phyloP scores from a whole-genome alignment of 92 coral and sea anemone genomes.

The Palythoa heliodiscus region DNA sequence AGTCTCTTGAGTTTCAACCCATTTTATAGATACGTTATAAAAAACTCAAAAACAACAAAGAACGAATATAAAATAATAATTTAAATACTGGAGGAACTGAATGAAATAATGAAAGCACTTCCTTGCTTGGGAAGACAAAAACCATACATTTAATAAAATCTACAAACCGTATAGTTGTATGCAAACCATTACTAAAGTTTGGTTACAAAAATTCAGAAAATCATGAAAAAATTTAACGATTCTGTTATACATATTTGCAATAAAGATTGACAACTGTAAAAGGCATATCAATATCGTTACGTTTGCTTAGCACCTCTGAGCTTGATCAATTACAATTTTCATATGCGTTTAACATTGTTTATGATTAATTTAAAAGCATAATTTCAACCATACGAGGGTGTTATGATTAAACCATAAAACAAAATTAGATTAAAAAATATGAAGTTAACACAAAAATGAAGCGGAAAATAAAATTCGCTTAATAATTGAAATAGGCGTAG shows the following conservation, averaged over 20 bases:
- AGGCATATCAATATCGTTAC: background rate
- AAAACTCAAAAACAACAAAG: background rate
- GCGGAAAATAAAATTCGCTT: slow-evolving; percentile 4
- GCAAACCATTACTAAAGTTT: background rate
- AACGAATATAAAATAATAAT: background rate
- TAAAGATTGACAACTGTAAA: background rate
- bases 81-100: background rate
- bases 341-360: slow-evolving; percentile 17
- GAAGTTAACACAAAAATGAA: background rate
- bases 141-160: background rate
- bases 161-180: background rate
- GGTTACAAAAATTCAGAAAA: background rate
- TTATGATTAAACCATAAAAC: slow-evolving; percentile 15
- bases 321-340: slow-evolving; percentile 1
- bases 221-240: background rate
- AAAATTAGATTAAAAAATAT: background rate
- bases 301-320: background rate
- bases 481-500: slow-evolving; percentile 23
- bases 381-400: slow-evolving; percentile 1
- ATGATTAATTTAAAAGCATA: slow-evolving; percentile 1
- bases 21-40: background rate
- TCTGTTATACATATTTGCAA: background rate
- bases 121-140: slow-evolving; percentile 4
- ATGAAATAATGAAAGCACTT: slow-evolving; percentile 25
- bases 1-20: background rate